phyloP scores from a whole-genome alignment of 2,888 invertebrate genomes.

The Lymantria dispar region DNA sequence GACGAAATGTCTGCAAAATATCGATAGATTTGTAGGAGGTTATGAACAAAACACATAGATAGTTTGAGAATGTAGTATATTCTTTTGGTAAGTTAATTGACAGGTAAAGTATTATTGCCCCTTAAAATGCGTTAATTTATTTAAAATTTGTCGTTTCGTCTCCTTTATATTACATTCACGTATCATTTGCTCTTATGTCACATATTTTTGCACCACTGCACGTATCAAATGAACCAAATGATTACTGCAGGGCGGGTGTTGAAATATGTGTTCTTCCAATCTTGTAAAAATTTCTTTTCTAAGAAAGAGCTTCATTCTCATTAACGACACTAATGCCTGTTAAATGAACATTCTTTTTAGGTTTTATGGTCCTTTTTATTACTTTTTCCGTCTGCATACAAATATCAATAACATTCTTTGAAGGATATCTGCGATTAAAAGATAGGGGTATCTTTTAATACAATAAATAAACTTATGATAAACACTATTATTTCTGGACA shows the following conservation, averaged over 20 bases:
- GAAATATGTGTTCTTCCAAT: background rate
- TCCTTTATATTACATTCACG: conserved; percentile 1
- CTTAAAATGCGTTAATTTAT: conserved; percentile 2
- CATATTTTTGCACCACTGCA: background rate
- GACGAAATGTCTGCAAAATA: background rate
- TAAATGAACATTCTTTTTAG: background rate
- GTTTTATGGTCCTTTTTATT: background rate
- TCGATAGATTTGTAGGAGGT: background rate
- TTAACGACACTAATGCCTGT: background rate
- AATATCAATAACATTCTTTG: background rate
- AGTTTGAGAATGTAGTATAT: background rate
- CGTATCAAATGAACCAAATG: conserved; percentile 2
- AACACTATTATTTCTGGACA: background rate
- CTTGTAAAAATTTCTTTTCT: conserved; percentile 1
- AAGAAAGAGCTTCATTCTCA: background rate
- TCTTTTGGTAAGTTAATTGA: background rate
- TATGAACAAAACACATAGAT: background rate
- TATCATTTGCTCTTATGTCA: background rate
- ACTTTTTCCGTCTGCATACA: background rate
- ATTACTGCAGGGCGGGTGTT: background rate
- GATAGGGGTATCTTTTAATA: conserved; percentile 1
- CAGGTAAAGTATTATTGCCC: background rate
- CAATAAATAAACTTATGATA: conserved; percentile 3
- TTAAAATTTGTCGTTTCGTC: conserved; percentile 1
- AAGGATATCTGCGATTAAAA: background rate